Base-by-base conservation (phyloP, 2,113 vertebrate species). In the Cheilinus undulatus region DNA sequence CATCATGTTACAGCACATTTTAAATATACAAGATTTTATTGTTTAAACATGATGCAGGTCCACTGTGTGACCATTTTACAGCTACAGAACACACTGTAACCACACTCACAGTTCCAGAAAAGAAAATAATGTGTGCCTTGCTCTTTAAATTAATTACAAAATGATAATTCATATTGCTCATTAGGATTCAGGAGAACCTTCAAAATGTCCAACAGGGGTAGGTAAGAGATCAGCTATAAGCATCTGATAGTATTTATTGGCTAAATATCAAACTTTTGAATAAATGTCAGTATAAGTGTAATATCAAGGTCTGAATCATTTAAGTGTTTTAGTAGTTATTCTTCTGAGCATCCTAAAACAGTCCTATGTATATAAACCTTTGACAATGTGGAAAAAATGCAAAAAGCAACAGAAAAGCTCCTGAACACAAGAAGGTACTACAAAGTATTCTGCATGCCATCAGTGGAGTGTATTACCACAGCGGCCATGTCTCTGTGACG, bases 101-200 rank as follows among this genome's bases (percentile, higher is more conserved):
- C 89, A 80, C 92, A 91, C 90, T 91, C 91, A 93, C 28, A 24
- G 38, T 50, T 57, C 15, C 40, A 42, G 40, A 42, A 42, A 14
- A 19, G 5, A 42, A 15, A 42, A 6, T 17, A 91, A 34, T 40
- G 87, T 87, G 91, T 94, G 90, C 88, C 91, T 90, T 84, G 92
- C 89, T 94, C 91, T 90, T 93, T 94, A 88, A 89, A 90, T 86
- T 94, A 82, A 93, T 19, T 42, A 95, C 92, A 92, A 89, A 81
- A 93, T 88, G 88, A 79, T 94, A 91, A 90, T 94, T 92, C 94
- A 94, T 95, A 94, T 97, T 96, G 95, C 95, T 96, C 93, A 89
- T 93, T 92, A 96, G 96, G 94, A 95, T 42, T 14, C 17, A 42
- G 14, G 40, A 42, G 40, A 42, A 42, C 14, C 93, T 88, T 92